These are phyloP conservation scores for Agriopis marginaria DNA, from an alignment of 2,888 invertebrate species.

Conservation along the genomic window DNA sequence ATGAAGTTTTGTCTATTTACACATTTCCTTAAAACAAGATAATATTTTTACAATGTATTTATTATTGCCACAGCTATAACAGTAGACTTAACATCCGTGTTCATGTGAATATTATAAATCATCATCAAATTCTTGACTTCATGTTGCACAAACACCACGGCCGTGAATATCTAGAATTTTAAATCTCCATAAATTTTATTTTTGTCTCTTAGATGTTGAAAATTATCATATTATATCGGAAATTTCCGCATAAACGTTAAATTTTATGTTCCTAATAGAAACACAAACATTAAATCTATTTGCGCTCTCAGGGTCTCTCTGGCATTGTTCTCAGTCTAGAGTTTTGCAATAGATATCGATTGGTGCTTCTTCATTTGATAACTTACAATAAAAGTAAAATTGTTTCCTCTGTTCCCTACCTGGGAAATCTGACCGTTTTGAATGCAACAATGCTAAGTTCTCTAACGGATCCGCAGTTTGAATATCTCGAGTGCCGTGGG, in stretches of 20 bases:
- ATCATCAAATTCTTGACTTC: slow-evolving; percentile 26
- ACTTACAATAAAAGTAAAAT: neutral
- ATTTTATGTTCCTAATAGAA: slow-evolving; percentile 40
- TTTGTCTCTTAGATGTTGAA: slow-evolving; percentile 52
- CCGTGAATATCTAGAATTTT: slow-evolving; percentile 54
- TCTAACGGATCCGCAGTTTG: neutral
- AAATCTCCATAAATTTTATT: slow-evolving; percentile 55
- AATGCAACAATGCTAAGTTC: neutral
- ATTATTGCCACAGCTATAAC: slow-evolving; percentile 13
- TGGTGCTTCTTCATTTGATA: neutral
- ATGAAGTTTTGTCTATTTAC: neutral
- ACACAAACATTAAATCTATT: slow-evolving; percentile 22
- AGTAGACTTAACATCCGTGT: slow-evolving; percentile 9
- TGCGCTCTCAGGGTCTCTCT: slow-evolving; percentile 33
- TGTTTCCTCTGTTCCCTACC: neutral
- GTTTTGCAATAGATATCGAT: neutral
- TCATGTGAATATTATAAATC: slow-evolving; percentile 31
- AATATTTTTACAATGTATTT: neutral
- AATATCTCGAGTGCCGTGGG: neutral
- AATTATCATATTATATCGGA: slow-evolving; percentile 55
- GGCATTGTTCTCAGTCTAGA: slow-evolving; percentile 26
- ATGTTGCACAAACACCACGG: slow-evolving; percentile 54
- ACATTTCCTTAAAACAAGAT: slow-evolving; percentile 8
- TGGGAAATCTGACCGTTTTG: neutral
- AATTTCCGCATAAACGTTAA: slow-evolving; percentile 51